A percentile compares a stretch with the other conserved stretches of the same genome.
These are phyloP conservation scores for Meandrusa payeni DNA, from an alignment of 2,888 invertebrate genomes.

Conservation along the genomic window DNA sequence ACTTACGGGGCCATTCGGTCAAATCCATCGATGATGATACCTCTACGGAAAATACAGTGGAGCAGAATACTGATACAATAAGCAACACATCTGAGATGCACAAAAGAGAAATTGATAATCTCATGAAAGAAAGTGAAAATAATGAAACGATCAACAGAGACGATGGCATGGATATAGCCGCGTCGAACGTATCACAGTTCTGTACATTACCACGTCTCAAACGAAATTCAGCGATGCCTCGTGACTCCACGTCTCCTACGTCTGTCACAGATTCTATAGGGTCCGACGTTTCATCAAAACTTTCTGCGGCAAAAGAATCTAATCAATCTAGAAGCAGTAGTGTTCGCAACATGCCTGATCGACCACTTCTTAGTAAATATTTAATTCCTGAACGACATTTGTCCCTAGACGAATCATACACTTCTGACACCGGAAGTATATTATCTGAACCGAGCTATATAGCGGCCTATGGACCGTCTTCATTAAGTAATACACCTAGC, in stretches of 20 bases:
- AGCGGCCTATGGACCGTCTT: slow-evolving; percentile 54
- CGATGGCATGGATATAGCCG: slow-evolving; percentile 19
- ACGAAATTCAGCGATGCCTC: slow-evolving; percentile 38
- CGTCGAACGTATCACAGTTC: slow-evolving; percentile 40
- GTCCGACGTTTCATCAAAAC: slow-evolving; percentile 27
- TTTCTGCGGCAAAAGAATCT: slow-evolving; percentile 27
- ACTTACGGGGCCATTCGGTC: slow-evolving; percentile 32
- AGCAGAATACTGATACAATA: background rate
- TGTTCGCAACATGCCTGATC: slow-evolving; percentile 63
- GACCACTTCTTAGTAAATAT: slow-evolving; percentile 80
- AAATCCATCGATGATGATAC: slow-evolving; percentile 31
- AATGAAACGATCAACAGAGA: slow-evolving; percentile 1
- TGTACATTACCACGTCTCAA: slow-evolving; percentile 60
- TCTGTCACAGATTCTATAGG: slow-evolving; percentile 26
- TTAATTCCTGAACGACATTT: slow-evolving; percentile 65
- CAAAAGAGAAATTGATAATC: background rate
- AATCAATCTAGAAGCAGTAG: slow-evolving; percentile 37
- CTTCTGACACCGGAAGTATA: slow-evolving; percentile 53
- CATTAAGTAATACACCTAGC: slow-evolving; percentile 29
- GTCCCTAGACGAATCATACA: slow-evolving; percentile 55
- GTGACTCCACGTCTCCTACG: slow-evolving; percentile 33
- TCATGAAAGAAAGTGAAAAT: background rate
- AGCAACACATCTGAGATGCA: background rate
- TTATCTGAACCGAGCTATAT: slow-evolving; percentile 62
- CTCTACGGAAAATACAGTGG: slow-evolving; percentile 15